A percentile compares a stretch with the other conserved stretches of the same genome.
phyloP scores from a whole-genome alignment of 2,113 vertebrate genomes.

The Plotosus lineatus region DNA sequence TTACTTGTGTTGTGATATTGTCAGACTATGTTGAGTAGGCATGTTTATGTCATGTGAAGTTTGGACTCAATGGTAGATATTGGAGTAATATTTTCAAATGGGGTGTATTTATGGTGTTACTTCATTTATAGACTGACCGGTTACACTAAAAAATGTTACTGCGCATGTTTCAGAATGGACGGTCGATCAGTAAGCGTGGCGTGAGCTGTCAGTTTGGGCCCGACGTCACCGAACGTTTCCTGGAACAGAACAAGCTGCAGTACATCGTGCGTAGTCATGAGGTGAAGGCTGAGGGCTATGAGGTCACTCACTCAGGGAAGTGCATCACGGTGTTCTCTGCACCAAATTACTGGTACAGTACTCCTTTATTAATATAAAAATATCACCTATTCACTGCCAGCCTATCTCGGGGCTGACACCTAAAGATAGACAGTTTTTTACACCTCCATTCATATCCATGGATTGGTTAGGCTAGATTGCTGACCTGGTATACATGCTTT shows the following conservation, averaged over 20 bases:
- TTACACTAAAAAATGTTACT: background rate
- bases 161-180: slow-evolving; percentile 72
- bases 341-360: slow-evolving; percentile 91
- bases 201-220: slow-evolving; percentile 96
- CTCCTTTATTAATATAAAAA: background rate
- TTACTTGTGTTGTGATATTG: background rate
- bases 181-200: slow-evolving; percentile 87
- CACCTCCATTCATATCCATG: too few relatives aligned
- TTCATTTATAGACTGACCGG: background rate
- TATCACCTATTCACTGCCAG: too few relatives aligned
- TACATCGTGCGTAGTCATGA: slow-evolving; percentile 93
- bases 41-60: background rate
- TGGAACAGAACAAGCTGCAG: slow-evolving; percentile 87
- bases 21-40: too few relatives aligned
- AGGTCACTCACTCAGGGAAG: slow-evolving; percentile 89
- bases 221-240: slow-evolving; percentile 85
- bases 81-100: too few relatives aligned
- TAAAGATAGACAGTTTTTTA: too few relatives aligned
- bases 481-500: too few relatives aligned
- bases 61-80: background rate
- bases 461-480: too few relatives aligned
- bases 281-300: slow-evolving; percentile 91
- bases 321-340: slow-evolving; percentile 96
- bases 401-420: too few relatives aligned
- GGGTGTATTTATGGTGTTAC: background rate